Percentiles rank a stretch among this genome's conserved stretches.
phyloP scores from a whole-genome alignment of 2,113 vertebrate genomes.

The Sitta europaea region DNA sequence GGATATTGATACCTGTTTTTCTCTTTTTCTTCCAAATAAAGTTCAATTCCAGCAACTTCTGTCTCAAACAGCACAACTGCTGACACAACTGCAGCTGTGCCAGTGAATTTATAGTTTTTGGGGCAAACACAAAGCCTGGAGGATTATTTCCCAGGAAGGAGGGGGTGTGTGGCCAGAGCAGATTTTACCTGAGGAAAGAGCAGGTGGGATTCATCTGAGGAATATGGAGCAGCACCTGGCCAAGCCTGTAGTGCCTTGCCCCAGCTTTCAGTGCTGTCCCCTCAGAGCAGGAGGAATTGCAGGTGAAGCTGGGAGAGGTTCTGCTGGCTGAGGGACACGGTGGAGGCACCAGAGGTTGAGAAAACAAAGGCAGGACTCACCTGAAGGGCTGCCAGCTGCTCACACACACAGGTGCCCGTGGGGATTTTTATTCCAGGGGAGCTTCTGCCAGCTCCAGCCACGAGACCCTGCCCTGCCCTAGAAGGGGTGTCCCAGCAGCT shows the following conservation, averaged over 20 bases:
- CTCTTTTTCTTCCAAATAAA: not conserved
- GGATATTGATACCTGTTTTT: accelerated
- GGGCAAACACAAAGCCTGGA: accelerated
- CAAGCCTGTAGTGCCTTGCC: accelerated
- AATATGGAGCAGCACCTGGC: not conserved
- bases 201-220: not conserved
- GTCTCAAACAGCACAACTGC: not conserved
- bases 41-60: not conserved
- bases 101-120: accelerated
- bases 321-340: accelerated
- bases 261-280: not conserved
- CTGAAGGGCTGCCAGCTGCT: not conserved
- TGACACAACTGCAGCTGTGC: not conserved
- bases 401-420: accelerated
- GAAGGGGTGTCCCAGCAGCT: not conserved
- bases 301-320: not conserved
- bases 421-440: not conserved
- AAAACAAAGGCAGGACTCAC: not conserved
- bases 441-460: not conserved
- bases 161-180: not conserved
- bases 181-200: not conserved
- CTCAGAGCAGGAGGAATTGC: not conserved
- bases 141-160: too few species aligned
- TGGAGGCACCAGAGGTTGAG: accelerated
- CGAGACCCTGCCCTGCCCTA: not conserved